Base-by-base conservation (phyloP, 2,113 vertebrate genomes). In the Poeciliopsis prolifica region DNA sequence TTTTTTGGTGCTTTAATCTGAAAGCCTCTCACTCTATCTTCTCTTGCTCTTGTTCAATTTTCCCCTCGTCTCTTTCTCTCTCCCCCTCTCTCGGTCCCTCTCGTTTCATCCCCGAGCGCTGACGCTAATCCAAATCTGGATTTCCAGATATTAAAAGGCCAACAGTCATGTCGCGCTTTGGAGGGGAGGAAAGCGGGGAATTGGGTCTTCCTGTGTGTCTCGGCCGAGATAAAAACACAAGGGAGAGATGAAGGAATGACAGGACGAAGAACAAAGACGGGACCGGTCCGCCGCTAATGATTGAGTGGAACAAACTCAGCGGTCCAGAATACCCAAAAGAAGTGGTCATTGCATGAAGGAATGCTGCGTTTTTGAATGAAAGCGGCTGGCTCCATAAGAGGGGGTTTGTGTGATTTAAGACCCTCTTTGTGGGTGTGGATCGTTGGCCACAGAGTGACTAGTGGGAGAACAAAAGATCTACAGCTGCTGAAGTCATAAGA, bases 401-500 rank as follows among this genome's bases (percentile, higher is more conserved):
- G 75, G 19, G 37, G 83, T 82, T 68, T 69, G 80, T 77, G 65
- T 91, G 91, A 91, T 93, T 92, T 92, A 92, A 86, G 86, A 78
- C 84, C n/a, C 74, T 89, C 75, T 75, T 82, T 86, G 90, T 90
- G 92, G 87, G 90, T 90, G 91, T 92, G 89, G 91, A 91, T 87
- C 87, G 67, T 63, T 91, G 89, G 91, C 88, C 82, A 44, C 79
- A 81, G 85, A 91, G 86, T 81, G 88, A 89, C 90, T 87, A 82
- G 87, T 84, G 86, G 84, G 91, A 90, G 92, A 93, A 93, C 92
- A 93, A 93, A 93, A 92, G 92, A 91, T 88, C 89, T 93, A 86
- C 92, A 93, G 92, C 89, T 92, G 92, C 89, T 92, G 87, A 91
- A 92, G 88, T 92, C 91, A 91, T 93, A 92, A 92, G 91, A 91